Evolutionary conservation across 2,888 invertebrate genomes (phyloP), one percentile per base, ranked within the genome.

Genomic region (Cataglyphis albicans): DNA sequence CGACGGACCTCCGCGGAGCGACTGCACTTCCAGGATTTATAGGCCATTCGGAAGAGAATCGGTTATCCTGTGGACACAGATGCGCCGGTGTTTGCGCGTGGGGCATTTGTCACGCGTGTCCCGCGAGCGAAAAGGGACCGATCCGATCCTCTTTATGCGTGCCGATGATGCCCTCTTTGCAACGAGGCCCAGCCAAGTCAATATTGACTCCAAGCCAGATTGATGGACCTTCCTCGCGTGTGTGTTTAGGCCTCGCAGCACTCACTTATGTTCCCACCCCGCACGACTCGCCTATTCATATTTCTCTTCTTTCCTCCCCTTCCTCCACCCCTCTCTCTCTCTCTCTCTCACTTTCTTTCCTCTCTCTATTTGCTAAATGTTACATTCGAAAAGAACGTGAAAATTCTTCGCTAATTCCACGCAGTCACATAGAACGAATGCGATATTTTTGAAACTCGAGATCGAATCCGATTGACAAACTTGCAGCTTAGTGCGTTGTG

Each of bases 61-160:
- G 90, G 90, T 90, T 90, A 90, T 90, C 90, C 90, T 94, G 94
- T 93, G 89, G 92, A 94, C 94, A 94, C 94, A 94, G 94, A 94
- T 94, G 94, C 94, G 90, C 91, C 89, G 86, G 85, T 94, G 93
- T 94, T 94, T 94, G 93, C 93, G 89, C 90, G 91, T 88, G 89
- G 89, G 92, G 94, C 94, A 94, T 94, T 94, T 94, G 94, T 94
- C 94, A 94, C 94, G 94, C 94, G 94, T 94, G 94, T 94, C 94
- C 91, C 89, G 92, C 89, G 89, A 91, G 90, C 89, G 89, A 92
- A 92, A 93, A 93, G 93, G 93, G 92, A 93, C 92, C 78, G 78
- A 80, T 78, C 41, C 78, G 67, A 75, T 76, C 85, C 88, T 90
- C 89, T 91, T 90, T 92, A 89, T 92, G 91, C 90, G 88, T 90